Evolutionary conservation across 2,113 vertebrate species (phyloP).

Genomic region (Thryonomys swinderianus): DNA sequence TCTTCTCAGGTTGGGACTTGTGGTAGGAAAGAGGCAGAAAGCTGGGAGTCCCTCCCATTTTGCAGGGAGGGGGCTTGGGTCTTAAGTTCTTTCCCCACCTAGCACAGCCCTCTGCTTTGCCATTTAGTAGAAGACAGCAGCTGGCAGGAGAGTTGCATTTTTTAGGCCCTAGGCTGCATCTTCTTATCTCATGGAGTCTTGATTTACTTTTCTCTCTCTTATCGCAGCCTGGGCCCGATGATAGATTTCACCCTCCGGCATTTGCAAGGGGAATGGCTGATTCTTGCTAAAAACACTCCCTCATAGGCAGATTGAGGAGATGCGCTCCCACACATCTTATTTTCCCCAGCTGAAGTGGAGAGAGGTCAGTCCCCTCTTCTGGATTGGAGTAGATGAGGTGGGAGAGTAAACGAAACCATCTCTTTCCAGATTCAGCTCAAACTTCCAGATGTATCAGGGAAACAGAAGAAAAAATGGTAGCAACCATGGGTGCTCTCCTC

Average conservation of each 20-base stretch:
- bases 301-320: neutral
- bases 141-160: conserved; percentile 66
- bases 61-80: neutral
- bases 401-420: neutral
- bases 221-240: conserved; percentile 69
- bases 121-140: conserved; percentile 15
- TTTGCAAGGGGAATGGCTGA: conserved; percentile 50
- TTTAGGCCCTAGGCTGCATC: conserved; percentile 67
- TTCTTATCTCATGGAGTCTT: conserved; percentile 72
- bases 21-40: neutral
- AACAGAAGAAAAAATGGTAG: neutral
- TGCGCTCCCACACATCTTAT: neutral
- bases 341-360: conserved; percentile 31
- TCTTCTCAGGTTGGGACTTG: neutral
- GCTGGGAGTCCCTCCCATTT: neutral
- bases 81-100: neutral
- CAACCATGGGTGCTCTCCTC: neutral
- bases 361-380: neutral
- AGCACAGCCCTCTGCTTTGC: neutral
- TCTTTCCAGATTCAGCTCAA: neutral
- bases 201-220: conserved; percentile 76
- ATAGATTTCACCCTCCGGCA: conserved; percentile 81
- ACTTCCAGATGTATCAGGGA: neutral
- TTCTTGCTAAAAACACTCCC: conserved; percentile 60
- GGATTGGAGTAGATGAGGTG: neutral